Conservation (phyloP, 2,888 invertebrate species). For the Bellardia bayeri region DNA sequence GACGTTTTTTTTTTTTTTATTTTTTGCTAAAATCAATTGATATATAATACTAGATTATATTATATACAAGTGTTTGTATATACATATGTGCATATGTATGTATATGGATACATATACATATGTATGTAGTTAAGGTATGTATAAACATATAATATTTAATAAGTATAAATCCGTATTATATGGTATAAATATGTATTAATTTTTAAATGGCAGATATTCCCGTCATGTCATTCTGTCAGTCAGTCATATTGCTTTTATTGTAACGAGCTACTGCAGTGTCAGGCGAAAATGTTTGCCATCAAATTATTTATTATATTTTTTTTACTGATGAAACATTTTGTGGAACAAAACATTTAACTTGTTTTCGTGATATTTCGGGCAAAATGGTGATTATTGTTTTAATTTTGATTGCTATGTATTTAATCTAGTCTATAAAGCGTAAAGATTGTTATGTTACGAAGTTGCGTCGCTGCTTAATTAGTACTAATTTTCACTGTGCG, state of each 20-base stretch:
- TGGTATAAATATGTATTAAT: constrained; percentile 55
- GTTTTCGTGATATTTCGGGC: too few species aligned
- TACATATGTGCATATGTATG: background rate
- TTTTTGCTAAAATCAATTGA: constrained; percentile 55
- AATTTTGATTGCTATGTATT: too few species aligned
- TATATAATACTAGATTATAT: constrained; percentile 62
- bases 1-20: constrained; percentile 30
- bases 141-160: constrained; percentile 31
- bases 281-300: background rate
- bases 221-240: constrained; percentile 29
- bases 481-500: too few species aligned
- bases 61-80: constrained; percentile 26
- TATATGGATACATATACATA: constrained; percentile 4
- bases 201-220: constrained; percentile 41
- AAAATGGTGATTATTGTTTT: too few species aligned
- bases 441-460: too few species aligned
- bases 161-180: constrained; percentile 50
- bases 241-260: constrained; percentile 24
- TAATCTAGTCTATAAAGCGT: too few species aligned
- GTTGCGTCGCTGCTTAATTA: too few species aligned
- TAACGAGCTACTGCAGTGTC: constrained; percentile 46
- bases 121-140: constrained; percentile 7
- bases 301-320: background rate
- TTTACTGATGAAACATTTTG: background rate
- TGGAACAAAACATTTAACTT: too few species aligned